Base-by-base conservation (phyloP, 35 echinoderm and acorn worm species). In the Patiria miniata region DNA sequence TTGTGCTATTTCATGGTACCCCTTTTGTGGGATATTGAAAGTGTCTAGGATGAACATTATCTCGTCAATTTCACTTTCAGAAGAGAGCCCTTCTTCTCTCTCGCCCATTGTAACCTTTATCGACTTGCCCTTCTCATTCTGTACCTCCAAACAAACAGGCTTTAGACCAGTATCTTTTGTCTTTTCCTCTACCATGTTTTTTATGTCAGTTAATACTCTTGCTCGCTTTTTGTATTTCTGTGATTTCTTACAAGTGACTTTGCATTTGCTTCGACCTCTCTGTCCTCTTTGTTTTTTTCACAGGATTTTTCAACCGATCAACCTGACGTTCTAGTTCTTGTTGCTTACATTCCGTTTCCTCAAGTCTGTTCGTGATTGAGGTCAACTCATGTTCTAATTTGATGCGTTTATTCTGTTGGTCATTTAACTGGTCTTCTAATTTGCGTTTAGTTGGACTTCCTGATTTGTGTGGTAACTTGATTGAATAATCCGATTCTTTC, bases 41-140 rank as follows among this genome's bases (percentile, higher is more conserved):
- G n/a, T 78, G 77, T 92, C 90, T 65, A 92, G 80, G 18, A 92
- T 83, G 60, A 81, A 92, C 37, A 92, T 16, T 14, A 92, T 36
- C 22, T 83, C 85, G 16, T 80, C 84, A 29, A 79, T 38, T 7
- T 51, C 21, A n/a, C n/a, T n/a, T n/a, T 82, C 36, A 53, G 38
- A 3, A 42, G 37, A 38, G 14, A 36, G 8, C 33, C 5, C 39
- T 34, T 73, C 53, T 16, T 83, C 10, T 44, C 54, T n/a, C 33
- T 87, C 51, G 44, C 56, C 77, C 69, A 17, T 54, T 87, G 51
- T 61, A 79, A 52, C 51, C 56, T 61, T 42, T 19, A 87, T 8
- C 19, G 29, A 78, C 37, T 77, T 1, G 0, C 37, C 37, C 54
- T 85, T 86, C 22, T 73, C 40, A 30, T 50, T 91, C 69, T 54